A percentile compares a stretch with the other conserved stretches of the same genome.
These are phyloP conservation scores for Ispidina lecontei DNA, from an alignment of 2,797 vertebrate genomes.

Conservation along the genomic window DNA sequence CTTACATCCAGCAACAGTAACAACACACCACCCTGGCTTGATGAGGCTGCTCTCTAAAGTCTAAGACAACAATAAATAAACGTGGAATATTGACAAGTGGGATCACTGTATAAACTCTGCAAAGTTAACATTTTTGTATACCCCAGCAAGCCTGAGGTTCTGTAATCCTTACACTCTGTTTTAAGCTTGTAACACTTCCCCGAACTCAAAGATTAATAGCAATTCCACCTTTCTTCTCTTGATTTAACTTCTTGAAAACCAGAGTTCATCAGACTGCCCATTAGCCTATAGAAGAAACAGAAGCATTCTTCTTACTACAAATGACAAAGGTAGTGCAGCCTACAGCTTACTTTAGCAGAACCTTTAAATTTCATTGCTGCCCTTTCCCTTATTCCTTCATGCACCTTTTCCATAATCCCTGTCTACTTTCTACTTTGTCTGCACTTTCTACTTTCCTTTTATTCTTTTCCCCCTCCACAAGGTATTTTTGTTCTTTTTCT, in stretches of 20 bases:
- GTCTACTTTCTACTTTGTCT: neutral
- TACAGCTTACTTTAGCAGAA: neutral
- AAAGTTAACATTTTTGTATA: neutral
- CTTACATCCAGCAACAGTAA: neutral
- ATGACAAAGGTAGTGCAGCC: neutral
- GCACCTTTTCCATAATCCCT: neutral
- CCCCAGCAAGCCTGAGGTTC: neutral
- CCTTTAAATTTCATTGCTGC: neutral
- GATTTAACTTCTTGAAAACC: neutral
- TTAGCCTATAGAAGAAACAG: neutral
- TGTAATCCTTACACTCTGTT: neutral
- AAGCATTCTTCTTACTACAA: neutral
- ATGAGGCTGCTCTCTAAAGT: neutral
- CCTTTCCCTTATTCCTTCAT: neutral
- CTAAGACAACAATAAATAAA: neutral
- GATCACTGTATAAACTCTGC: neutral
- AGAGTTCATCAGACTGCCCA: neutral
- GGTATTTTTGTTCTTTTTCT: neutral
- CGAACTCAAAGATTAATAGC: neutral
- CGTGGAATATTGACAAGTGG: neutral
- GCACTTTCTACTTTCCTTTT: neutral
- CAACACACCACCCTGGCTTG: rapidly evolving
- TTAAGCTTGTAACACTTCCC: neutral
- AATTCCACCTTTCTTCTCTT: neutral
- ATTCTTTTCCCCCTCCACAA: neutral